These are phyloP conservation scores for Neomonachus schauinslandi DNA, from an alignment of 2,113 vertebrate genomes.

Conservation along the genomic window DNA sequence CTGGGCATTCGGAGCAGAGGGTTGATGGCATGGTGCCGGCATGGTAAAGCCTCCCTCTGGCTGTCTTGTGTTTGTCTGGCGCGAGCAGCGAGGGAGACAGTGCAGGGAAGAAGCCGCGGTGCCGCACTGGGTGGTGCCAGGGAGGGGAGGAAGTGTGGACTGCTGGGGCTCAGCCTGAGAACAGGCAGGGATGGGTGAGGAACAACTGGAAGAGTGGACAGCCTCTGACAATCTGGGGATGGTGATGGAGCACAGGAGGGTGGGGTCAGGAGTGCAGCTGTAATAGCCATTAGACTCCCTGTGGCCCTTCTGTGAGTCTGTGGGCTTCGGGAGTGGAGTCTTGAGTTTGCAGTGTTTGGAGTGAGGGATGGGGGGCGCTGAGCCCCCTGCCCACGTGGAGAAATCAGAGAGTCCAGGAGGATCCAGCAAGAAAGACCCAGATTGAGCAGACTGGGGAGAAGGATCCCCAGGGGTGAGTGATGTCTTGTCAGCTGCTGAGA, in stretches of 20 bases:
- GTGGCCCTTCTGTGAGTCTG: not conserved
- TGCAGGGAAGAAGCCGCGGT: not conserved
- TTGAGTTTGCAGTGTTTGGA: not conserved
- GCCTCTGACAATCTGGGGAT: not conserved
- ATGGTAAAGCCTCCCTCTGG: not conserved
- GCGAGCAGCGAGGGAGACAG: not conserved
- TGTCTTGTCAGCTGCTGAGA: not conserved
- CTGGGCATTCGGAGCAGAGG: not conserved
- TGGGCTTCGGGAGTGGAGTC: accelerated
- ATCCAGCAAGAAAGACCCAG: not conserved
- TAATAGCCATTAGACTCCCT: not conserved
- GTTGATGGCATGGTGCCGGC: not conserved
- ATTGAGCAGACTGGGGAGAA: not conserved
- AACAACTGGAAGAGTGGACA: not conserved
- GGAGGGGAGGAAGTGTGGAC: not conserved
- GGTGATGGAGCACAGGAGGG: not conserved
- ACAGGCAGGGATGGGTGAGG: not conserved
- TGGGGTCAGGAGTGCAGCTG: not conserved
- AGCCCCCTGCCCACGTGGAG: not conserved
- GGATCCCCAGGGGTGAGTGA: not conserved
- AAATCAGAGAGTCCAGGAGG: not conserved
- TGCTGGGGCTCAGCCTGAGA: not conserved
- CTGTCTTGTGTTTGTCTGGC: not conserved
- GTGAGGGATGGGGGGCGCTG: not conserved
- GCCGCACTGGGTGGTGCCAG: not conserved